phyloP scores from a whole-genome alignment of 2,888 invertebrate genomes.

The Dromius quadrimaculatus region DNA sequence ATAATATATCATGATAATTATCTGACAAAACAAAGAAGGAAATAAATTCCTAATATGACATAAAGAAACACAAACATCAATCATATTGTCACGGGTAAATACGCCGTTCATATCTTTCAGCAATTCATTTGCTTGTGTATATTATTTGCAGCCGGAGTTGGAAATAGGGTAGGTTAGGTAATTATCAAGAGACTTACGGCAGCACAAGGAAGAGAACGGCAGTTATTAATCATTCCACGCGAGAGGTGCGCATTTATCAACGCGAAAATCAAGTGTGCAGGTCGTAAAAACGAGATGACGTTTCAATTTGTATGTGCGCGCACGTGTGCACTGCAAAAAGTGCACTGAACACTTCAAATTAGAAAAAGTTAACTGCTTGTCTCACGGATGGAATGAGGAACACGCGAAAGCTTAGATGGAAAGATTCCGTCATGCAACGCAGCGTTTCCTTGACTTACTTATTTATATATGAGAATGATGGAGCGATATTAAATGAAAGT shows the following conservation, averaged over 20 bases:
- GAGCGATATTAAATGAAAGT: slow-evolving; percentile 7
- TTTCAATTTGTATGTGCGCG: slow-evolving; percentile 40
- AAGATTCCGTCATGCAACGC: slow-evolving; percentile 43
- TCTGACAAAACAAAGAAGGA: neutral
- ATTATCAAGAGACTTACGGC: slow-evolving; percentile 39
- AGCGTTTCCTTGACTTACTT: slow-evolving; percentile 37
- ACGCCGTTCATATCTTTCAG: slow-evolving; percentile 45
- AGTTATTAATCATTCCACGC: slow-evolving; percentile 41
- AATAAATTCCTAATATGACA: slow-evolving; percentile 21
- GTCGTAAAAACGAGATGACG: slow-evolving; percentile 38
- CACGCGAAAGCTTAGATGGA: slow-evolving; percentile 25
- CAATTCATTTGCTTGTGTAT: slow-evolving; percentile 44
- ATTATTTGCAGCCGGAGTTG: slow-evolving; percentile 30
- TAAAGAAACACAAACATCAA: slow-evolving; percentile 38
- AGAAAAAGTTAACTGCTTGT: slow-evolving; percentile 27
- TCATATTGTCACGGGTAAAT: slow-evolving; percentile 45
- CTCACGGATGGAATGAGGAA: neutral
- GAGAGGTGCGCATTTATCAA: slow-evolving; percentile 36
- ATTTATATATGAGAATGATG: slow-evolving; percentile 39
- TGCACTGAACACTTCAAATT: slow-evolving; percentile 31
- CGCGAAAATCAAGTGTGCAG: slow-evolving; percentile 39
- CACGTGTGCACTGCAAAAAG: slow-evolving; percentile 25
- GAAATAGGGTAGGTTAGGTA: slow-evolving; percentile 36
- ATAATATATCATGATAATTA: slow-evolving; percentile 29
- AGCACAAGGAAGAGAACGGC: slow-evolving; percentile 18